Evolutionary conservation across 2,888 invertebrate species (phyloP), one percentile per base, ranked within the genome.

Genomic region (Brassicogethes aeneus): DNA sequence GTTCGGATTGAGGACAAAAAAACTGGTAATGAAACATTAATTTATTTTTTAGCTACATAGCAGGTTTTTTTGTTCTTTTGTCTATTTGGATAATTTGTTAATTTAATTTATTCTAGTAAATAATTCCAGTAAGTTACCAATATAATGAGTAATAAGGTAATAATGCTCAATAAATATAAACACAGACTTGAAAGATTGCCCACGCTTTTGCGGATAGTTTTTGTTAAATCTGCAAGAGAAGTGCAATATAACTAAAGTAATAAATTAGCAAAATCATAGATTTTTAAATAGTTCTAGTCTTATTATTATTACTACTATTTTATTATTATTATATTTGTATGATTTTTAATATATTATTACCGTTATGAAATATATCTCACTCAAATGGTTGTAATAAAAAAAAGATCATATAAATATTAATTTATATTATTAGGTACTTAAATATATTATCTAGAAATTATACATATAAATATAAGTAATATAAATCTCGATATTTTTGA

Each of bases 191-290:
- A 47, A 43, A 30, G 47, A 62, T 63, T 64, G 65, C 65, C 56
- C 53, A 54, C 61, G 55, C 60, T 62, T 64, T 64, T 63, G 64
- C 61, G 61, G 62, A 49, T 51, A 52, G 61, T 64, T 63, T 57
- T 55, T 63, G 62, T 64, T 64, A 53, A 49, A 43, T 55, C 64
- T 64, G 64, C 63, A 62, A 62, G 61, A 59, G 62, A 57, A 57
- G 65, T 65, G 64, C 65, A 64, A 64, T 64, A 64, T 8, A 32
- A 10, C 10, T 12, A 12, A 12, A 8, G n/a, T 32, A 13, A 32
- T 32, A 32, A 3, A 32, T 23, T 23, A 23, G 23, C 23, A 32
- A 44, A 44, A 39, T 16, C 41, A 3, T 14, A 29, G 16, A 37
- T 41, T 41, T 32, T 41, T 33, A 29, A 17, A 48, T 54, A 55